Conservation (phyloP, 2,797 vertebrate species). For the Cirrhinus mrigala region DNA sequence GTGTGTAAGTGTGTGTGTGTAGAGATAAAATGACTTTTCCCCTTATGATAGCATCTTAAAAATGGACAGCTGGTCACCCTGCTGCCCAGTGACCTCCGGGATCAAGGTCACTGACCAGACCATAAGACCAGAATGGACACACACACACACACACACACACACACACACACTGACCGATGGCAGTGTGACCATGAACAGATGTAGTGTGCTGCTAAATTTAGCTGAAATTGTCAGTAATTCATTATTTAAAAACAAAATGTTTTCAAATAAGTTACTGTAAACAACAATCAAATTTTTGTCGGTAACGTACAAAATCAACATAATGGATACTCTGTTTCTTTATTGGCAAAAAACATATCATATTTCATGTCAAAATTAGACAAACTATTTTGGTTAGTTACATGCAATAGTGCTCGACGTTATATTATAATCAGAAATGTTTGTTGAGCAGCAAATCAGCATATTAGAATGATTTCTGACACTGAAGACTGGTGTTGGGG, state of each 20-base stretch:
- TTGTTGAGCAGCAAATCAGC: no score
- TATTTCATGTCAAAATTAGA: no score
- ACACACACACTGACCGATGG: constrained; percentile 15
- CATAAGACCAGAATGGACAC: constrained; percentile 74
- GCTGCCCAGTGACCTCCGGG: constrained; percentile 95
- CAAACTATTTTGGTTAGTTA: no score
- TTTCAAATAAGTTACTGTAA: neutral
- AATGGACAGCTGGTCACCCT: constrained; percentile 97
- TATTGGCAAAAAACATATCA: neutral
- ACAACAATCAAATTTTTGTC: neutral
- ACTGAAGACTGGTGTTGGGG: no score
- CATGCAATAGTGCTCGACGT: no score
- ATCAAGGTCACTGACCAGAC: constrained; percentile 91
- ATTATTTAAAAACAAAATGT: neutral
- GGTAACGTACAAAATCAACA: neutral
- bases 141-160: constrained; percentile 47
- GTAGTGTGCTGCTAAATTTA: constrained; percentile 41
- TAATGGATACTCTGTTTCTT: neutral
- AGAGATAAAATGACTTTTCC: constrained; percentile 39
- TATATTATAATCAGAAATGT: no score
- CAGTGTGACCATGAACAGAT: constrained; percentile 41
- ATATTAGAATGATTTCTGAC: no score
- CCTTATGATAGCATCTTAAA: constrained; percentile 89
- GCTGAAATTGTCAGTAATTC: constrained; percentile 4
- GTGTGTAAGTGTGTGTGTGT: constrained; percentile 10